Percentiles rank a stretch among this genome's conserved stretches.
Evolutionary conservation across 2,888 invertebrate genomes (phyloP).

Genomic region (Polymixis lichenea): DNA sequence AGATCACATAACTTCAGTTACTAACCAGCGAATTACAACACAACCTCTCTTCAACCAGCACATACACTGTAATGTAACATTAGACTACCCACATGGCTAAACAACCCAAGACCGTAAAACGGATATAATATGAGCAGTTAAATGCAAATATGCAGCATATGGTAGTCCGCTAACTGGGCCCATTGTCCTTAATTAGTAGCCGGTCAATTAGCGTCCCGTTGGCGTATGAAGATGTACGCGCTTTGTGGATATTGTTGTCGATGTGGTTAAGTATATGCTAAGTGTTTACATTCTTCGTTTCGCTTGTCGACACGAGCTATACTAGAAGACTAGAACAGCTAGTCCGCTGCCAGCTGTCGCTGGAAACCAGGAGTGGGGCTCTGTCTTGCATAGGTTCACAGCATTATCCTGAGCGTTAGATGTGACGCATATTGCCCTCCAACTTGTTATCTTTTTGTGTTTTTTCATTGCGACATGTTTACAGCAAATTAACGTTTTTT

Average conservation of each 20-base stretch:
- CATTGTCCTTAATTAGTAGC: slow-evolving; percentile 64
- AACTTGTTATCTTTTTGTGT: not conserved
- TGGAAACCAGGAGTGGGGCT: not conserved
- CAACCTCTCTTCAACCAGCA: slow-evolving; percentile 10
- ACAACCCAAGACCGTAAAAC: slow-evolving; percentile 29
- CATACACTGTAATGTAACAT: slow-evolving; percentile 36
- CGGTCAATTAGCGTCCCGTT: slow-evolving; percentile 53
- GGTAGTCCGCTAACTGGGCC: slow-evolving; percentile 41
- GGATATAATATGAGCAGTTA: slow-evolving; percentile 48
- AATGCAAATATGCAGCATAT: slow-evolving; percentile 60
- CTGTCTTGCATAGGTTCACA: not conserved
- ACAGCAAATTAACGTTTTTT: not conserved
- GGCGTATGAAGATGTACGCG: slow-evolving; percentile 28
- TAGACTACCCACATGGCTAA: slow-evolving; percentile 22
- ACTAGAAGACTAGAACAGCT: not conserved
- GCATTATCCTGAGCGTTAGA: not conserved
- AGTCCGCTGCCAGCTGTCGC: not conserved
- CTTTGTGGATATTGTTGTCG: slow-evolving; percentile 18
- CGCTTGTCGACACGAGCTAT: not conserved
- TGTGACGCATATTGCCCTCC: not conserved
- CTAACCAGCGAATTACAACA: slow-evolving; percentile 14
- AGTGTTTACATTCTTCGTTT: not conserved
- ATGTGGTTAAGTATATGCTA: slow-evolving; percentile 4
- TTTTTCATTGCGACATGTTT: not conserved
- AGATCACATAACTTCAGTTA: slow-evolving; percentile 11